Evolutionary conservation across 2,797 vertebrate genomes (phyloP).

Genomic region (Muraenolepis orangiensis): DNA sequence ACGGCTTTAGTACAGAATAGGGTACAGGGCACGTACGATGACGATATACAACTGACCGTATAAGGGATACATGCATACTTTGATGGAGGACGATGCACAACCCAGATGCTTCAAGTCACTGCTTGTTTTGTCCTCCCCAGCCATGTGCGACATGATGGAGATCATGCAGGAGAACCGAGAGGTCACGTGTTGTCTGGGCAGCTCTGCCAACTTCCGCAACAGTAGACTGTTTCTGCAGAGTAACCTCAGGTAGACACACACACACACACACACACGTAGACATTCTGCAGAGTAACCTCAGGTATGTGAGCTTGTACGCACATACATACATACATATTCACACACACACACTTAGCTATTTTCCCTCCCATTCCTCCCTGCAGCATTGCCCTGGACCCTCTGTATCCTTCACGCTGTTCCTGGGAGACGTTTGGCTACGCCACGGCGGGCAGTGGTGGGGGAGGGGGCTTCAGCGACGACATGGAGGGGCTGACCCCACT

Average conservation of each 20-base stretch:
- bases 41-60: too few species aligned
- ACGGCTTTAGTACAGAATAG: too few species aligned
- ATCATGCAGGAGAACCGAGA: constrained; percentile 99
- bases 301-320: too few species aligned
- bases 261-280: too few species aligned
- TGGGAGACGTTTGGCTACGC: constrained; percentile 97
- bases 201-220: constrained; percentile 92
- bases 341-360: background rate
- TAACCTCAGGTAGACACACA: constrained; percentile 81
- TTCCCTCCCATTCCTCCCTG: background rate
- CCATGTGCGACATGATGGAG: constrained; percentile 99
- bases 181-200: constrained; percentile 96
- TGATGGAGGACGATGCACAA: too few species aligned
- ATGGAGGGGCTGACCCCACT: constrained; percentile 83
- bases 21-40: too few species aligned
- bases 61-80: too few species aligned
- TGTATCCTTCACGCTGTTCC: constrained; percentile 97
- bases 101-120: background rate
- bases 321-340: background rate
- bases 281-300: too few species aligned
- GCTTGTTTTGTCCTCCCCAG: constrained; percentile 58
- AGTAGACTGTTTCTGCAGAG: constrained; percentile 94
- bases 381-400: constrained; percentile 94
- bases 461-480: constrained; percentile 75
- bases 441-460: constrained; percentile 50